Percentiles rank a stretch among this genome's conserved stretches.
Evolutionary conservation across 2,888 invertebrate genomes (phyloP).

Genomic region (Melinopterus prodromus): DNA sequence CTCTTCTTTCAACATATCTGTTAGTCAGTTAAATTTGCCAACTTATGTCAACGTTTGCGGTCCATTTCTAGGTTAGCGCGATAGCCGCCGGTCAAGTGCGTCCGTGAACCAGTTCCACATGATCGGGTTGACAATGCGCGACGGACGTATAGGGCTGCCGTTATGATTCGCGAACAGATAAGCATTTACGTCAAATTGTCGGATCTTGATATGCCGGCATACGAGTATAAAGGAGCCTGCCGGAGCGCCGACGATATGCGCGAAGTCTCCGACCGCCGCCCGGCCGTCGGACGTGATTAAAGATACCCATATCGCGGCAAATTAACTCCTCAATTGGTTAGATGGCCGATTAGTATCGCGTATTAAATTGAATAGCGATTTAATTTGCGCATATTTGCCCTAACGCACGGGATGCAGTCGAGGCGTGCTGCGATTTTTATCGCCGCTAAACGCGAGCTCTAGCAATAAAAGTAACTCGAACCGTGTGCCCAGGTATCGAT

Average conservation of each 20-base stretch:
- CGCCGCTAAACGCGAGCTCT: background rate
- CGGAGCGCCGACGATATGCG: background rate
- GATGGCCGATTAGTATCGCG: conserved; percentile 4
- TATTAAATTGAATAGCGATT: background rate
- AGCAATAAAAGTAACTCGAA: no score
- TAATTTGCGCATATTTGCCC: background rate
- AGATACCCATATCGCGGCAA: conserved; percentile 4
- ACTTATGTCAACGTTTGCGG: no score
- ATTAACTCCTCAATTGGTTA: background rate
- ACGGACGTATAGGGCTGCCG: background rate
- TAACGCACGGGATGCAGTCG: background rate
- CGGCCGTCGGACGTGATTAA: background rate
- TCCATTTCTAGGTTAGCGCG: background rate
- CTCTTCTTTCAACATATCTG: no score
- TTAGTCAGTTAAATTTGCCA: no score
- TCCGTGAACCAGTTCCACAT: conserved; percentile 8
- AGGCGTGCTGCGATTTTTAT: background rate
- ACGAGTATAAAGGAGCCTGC: background rate
- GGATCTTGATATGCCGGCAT: background rate
- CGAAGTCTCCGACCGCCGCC: background rate
- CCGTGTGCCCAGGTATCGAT: no score
- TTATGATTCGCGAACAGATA: conserved; percentile 6
- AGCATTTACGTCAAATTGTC: conserved; percentile 5
- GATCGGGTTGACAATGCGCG: conserved; percentile 5
- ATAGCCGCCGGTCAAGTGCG: background rate